Percentiles rank a stretch among this genome's conserved stretches.
phyloP scores from a whole-genome alignment of 2,888 invertebrate genomes.

The Hartigia nigra region DNA sequence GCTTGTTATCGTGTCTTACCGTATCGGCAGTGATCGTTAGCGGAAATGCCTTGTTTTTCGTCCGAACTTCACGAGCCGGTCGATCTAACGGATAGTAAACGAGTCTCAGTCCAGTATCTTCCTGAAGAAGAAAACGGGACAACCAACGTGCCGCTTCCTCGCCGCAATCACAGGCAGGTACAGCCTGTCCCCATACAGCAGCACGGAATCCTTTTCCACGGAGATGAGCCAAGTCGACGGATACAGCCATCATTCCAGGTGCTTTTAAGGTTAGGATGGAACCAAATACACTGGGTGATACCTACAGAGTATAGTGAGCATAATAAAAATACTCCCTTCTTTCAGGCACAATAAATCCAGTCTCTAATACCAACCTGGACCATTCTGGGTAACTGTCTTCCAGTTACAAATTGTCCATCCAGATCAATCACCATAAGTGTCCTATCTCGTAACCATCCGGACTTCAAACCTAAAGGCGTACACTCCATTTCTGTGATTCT shows the following conservation, averaged over 20 bases:
- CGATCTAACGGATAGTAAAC: constrained; percentile 71
- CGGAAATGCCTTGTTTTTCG: constrained; percentile 54
- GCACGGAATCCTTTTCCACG: constrained; percentile 64
- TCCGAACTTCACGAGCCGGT: constrained; percentile 55
- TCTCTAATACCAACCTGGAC: constrained; percentile 57
- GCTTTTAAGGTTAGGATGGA: constrained; percentile 70
- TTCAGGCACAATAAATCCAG: background rate
- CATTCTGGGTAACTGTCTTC: constrained; percentile 69
- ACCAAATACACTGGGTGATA: constrained; percentile 68
- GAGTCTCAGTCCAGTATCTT: constrained; percentile 69
- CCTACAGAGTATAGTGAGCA: constrained; percentile 34
- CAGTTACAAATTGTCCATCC: constrained; percentile 71
- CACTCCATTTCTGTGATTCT: constrained; percentile 68
- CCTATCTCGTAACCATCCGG: constrained; percentile 71
- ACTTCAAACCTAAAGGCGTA: constrained; percentile 68
- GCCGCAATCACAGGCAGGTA: constrained; percentile 79
- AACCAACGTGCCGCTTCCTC: constrained; percentile 80
- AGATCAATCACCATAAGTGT: constrained; percentile 71
- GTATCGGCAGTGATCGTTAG: constrained; percentile 44
- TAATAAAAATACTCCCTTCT: background rate
- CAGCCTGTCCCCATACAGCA: constrained; percentile 69
- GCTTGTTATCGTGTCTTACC: constrained; percentile 36
- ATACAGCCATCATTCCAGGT: constrained; percentile 69
- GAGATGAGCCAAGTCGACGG: constrained; percentile 67
- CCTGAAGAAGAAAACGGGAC: constrained; percentile 70